Base-by-base conservation (phyloP, 2,113 vertebrate species). In the Steatornis caripensis region DNA sequence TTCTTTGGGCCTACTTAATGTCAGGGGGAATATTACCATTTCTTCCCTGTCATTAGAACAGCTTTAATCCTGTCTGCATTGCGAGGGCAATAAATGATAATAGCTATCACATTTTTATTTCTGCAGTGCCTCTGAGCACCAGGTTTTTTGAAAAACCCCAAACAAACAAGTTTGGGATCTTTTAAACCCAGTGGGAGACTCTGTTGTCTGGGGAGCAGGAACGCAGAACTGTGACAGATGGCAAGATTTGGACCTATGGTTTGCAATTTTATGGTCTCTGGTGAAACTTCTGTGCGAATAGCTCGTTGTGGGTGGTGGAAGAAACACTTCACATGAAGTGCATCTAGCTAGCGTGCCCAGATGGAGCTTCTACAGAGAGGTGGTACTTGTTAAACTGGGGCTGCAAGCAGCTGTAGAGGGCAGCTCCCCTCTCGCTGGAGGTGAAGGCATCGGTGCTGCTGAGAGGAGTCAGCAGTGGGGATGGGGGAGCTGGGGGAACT, bases 251-350 rank as follows among this genome's bases (percentile, higher is more conserved):
- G 97, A 96, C 94, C 90, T 66, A 49, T 60, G 92, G 89, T 97
- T 96, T 93, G 89, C 79, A 81, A 45, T 96, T 97, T 94, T 87
- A 84, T 72, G 90, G 90, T 95, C 89, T 83, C 91, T 91, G 84
- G 78, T 83, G 93, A 89, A 96, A 89, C 41, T 94, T 94, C 65
- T 83, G 80, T 37, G 80, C 0, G 3, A 90, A 93, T 43, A 12
- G 9, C 55, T 94, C 54, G 0, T 61, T 7, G 92, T 92, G 77
- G 90, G 95, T 94, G 95, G 95, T 94, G 90, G 92, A 97, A 88
- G 90, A 91, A 95, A 94, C 83, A 95, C 64, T 93, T 96, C 87
- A 66, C 86, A 83, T 30, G 74, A 62, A 86, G 55, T 58, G 57
- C 49, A 93, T 68, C 70, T 66, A 87, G 58, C 37, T 62, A 76